Evolutionary conservation across 1,140 invertebrate genomes (phyloP).

Genomic region (Aphis gossypii): DNA sequence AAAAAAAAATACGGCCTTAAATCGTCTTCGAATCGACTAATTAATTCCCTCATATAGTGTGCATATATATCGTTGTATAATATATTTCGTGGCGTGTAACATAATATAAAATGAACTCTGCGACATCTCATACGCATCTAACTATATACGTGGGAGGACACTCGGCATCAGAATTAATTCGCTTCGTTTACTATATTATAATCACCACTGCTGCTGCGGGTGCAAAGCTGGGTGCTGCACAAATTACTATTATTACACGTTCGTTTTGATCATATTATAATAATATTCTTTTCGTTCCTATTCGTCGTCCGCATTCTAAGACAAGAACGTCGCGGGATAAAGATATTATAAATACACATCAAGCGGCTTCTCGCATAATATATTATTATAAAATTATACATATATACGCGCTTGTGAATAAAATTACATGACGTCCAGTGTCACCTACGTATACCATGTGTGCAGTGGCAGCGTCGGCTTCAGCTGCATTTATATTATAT

Average conservation of each 20-base stretch:
- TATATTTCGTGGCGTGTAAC: not conserved
- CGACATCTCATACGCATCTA: not conserved
- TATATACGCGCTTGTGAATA: not conserved
- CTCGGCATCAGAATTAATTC: not conserved
- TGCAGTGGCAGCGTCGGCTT: not conserved
- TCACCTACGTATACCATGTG: not conserved
- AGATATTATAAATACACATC: constrained; percentile 1
- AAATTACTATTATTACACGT: not conserved
- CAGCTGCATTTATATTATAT: not conserved
- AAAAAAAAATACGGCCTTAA: too few relatives aligned
- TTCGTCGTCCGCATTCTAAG: not conserved
- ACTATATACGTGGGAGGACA: not conserved
- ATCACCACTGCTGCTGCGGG: not conserved
- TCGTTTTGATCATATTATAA: not conserved
- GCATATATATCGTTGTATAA: too few relatives aligned
- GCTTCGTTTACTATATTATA: not conserved
- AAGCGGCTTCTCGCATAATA: constrained; percentile 12
- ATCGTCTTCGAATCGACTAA: too few relatives aligned
- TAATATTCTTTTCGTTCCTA: not conserved
- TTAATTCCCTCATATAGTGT: too few relatives aligned
- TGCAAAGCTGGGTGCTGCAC: not conserved
- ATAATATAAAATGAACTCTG: not conserved
- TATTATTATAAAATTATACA: not conserved
- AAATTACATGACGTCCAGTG: constrained; percentile 16
- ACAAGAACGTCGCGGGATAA: not conserved